Base-by-base conservation (phyloP, 1,140 invertebrate species). In the Heterodera schachtii region DNA sequence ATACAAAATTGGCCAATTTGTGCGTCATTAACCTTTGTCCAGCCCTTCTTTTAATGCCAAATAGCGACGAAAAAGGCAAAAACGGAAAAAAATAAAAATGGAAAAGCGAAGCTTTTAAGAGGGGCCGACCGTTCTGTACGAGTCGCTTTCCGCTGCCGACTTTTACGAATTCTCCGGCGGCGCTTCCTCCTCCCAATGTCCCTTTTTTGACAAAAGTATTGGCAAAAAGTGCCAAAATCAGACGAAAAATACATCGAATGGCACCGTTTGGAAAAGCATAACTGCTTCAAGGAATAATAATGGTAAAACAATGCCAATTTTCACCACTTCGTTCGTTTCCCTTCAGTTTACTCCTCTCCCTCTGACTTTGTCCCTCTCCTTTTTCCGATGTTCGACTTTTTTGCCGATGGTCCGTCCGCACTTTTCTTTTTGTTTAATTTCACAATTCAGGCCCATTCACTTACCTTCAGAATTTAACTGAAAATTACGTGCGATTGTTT, bases 401-500 rank as follows among this genome's bases (percentile, higher is more conserved):
- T 71, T 46, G 69, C 69, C 69, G 44, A 71, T 6, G 69, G 69
- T 71, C 19, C 19, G 57, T 13, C 5, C 2, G 57, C 57, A 60
- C 19, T 64, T 3, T 11, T n/a, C 57, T 11, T 64, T 64, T 19
- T 64, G 31, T 11, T 4, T 41, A 11, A 7, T 43, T 71, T 71
- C 31, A 31, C 31, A 31, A 31, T 31, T 31, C 69, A 71, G 69
- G 69, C 44, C 69, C 69, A 16, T 71, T 71, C 31, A 41, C 44
- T 41, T 71, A 43, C 31, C 69, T 78, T 64, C 64, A 82, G 43
- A 87, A 88, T 60, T 19, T 84, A 21, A 86, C 85, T 9, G n/a
- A 44, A 71, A 43, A 67, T n/a, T 86, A 86, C 66, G 79, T 78
- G 19, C 67, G 80, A 47, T 66, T 77, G 21, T 86, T 86, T 64